phyloP scores from a whole-genome alignment of 2,797 vertebrate species.

The Oophaga sylvatica region DNA sequence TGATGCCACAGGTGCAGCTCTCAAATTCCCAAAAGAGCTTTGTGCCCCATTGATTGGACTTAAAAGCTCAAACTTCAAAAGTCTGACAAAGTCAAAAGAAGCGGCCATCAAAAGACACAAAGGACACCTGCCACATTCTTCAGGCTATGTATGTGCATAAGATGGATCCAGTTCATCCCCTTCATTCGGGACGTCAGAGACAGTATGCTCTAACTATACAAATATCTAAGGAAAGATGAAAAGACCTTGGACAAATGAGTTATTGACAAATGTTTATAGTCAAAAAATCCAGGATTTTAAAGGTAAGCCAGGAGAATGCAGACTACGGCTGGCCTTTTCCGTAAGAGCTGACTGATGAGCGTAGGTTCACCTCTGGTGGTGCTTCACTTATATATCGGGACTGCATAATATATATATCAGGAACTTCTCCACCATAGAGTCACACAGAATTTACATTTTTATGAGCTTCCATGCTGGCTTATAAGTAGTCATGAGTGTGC shows the following conservation, averaged over 20 bases:
- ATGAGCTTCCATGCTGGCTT: too few relatives aligned
- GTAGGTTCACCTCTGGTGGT: neutral
- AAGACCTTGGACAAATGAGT: neutral
- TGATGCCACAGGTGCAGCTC: constrained; percentile 45
- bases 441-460: too few relatives aligned
- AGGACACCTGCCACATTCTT: constrained; percentile 51
- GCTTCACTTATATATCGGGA: neutral
- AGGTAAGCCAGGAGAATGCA: neutral
- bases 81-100: constrained; percentile 34
- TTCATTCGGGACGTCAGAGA: neutral
- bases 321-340: neutral
- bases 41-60: constrained; percentile 36
- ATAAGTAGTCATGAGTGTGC: too few relatives aligned
- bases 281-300: constrained; percentile 7
- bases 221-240: constrained; percentile 10
- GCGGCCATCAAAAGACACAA: constrained; percentile 21
- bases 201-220: neutral
- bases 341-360: neutral
- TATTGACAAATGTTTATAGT: constrained; percentile 15
- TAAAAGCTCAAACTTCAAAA: constrained; percentile 56
- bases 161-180: constrained; percentile 9
- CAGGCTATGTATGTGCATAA: neutral
- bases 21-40: constrained; percentile 41
- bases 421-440: neutral
- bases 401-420: neutral